Conservation (phyloP, 2,113 vertebrate species). For the Cranoglanis bouderius region DNA sequence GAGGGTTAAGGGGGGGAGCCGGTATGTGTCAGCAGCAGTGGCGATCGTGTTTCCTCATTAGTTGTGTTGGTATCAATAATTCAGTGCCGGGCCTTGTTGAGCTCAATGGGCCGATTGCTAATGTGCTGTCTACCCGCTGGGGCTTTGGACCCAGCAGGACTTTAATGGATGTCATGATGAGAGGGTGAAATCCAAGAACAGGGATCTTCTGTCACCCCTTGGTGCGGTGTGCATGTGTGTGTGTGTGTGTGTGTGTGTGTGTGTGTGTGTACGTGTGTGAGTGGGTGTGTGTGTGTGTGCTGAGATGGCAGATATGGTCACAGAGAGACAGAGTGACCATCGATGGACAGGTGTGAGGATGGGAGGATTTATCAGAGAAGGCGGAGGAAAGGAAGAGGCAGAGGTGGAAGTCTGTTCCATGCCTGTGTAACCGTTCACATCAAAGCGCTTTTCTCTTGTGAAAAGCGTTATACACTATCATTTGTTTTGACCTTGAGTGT, state of each 20-base stretch:
- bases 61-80: conserved; percentile 82
- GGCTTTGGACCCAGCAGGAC: conserved; percentile 68
- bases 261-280: conserved; percentile 26
- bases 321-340: conserved; percentile 55
- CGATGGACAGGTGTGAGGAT: conserved; percentile 53
- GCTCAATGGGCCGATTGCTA: conserved; percentile 81
- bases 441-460: conserved; percentile 33
- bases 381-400: not conserved
- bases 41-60: conserved; percentile 81
- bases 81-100: conserved; percentile 75
- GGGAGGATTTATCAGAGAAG: conserved; percentile 15
- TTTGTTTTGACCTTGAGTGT: not conserved
- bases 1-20: conserved; percentile 3
- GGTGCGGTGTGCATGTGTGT: conserved; percentile 43
- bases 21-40: conserved; percentile 63
- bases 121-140: conserved; percentile 76
- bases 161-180: conserved; percentile 85
- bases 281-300: conserved; percentile 27
- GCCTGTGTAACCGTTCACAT: conserved; percentile 14
- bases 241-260: conserved; percentile 11
- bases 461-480: not conserved
- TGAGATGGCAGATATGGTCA: conserved; percentile 41
- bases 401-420: conserved; percentile 9
- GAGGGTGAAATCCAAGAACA: conserved; percentile 76
- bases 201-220: conserved; percentile 71